Conservation (phyloP, 2,888 invertebrate genomes). For the Phaonia tiefii region DNA sequence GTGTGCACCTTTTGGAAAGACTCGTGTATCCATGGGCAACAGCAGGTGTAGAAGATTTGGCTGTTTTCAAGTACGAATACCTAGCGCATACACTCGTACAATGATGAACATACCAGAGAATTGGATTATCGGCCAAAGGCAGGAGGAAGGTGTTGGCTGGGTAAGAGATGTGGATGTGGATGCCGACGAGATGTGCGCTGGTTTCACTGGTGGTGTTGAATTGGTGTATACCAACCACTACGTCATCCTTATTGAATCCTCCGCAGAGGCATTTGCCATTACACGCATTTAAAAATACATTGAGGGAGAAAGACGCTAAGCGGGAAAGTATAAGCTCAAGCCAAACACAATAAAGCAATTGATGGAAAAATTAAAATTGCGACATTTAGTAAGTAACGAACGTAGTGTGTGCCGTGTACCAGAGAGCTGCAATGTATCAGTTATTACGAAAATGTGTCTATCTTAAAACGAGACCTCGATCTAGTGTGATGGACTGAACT, state of each 20-base stretch:
- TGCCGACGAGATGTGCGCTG: background rate
- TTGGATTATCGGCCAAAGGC: too few species aligned
- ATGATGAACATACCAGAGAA: too few species aligned
- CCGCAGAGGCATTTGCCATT: constrained; percentile 47
- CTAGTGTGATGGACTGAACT: too few species aligned
- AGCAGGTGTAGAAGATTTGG: constrained; percentile 56
- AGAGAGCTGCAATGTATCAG: too few species aligned
- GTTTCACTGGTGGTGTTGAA: background rate
- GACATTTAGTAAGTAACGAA: constrained; percentile 55
- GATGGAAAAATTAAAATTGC: constrained; percentile 64
- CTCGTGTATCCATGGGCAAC: constrained; percentile 23
- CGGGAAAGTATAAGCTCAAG: constrained; percentile 20
- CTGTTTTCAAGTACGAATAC: background rate
- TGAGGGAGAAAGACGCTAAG: background rate
- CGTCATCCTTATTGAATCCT: background rate
- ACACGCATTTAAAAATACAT: constrained; percentile 55
- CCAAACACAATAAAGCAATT: constrained; percentile 54
- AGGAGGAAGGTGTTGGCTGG: too few species aligned
- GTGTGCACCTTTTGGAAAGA: background rate
- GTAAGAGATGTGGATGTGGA: background rate
- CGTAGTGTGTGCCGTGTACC: too few species aligned
- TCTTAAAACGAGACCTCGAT: too few species aligned
- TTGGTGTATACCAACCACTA: background rate
- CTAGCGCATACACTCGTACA: background rate
- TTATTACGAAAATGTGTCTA: too few species aligned